These are phyloP conservation scores for Propithecus deckenii DNA, from an alignment of 2,797 vertebrate species.

Conservation along the genomic window DNA sequence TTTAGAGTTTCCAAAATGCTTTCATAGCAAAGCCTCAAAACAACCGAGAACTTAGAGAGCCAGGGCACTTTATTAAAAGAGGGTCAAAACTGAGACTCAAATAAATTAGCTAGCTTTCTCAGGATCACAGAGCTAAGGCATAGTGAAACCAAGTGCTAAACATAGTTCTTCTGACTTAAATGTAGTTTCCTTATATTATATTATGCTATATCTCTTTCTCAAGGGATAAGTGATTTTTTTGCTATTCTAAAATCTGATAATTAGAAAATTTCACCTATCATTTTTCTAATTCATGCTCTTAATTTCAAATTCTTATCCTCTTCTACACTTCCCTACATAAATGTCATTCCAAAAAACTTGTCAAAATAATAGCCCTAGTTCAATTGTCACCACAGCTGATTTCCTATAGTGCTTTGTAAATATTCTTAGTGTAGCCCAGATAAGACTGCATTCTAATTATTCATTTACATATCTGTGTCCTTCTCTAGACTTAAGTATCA, in stretches of 20 bases:
- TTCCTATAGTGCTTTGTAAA: background rate
- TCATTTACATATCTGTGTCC: background rate
- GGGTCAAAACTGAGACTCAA: slow-evolving; percentile 16
- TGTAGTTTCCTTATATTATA: background rate
- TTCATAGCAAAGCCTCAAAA: slow-evolving; percentile 35
- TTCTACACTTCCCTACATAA: background rate
- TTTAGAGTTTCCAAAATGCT: slow-evolving; percentile 34
- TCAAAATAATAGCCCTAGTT: slow-evolving; percentile 2
- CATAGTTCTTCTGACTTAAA: background rate
- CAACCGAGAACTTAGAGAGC: background rate
- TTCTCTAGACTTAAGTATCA: background rate
- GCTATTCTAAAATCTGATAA: slow-evolving; percentile 37
- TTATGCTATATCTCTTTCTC: background rate
- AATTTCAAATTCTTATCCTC: slow-evolving; percentile 33
- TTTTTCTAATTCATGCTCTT: slow-evolving; percentile 34
- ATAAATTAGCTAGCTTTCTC: background rate
- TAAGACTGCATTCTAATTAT: background rate
- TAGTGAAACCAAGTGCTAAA: slow-evolving; percentile 33
- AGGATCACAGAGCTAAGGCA: slow-evolving; percentile 4
- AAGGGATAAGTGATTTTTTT: slow-evolving; percentile 14
- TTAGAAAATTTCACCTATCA: slow-evolving; percentile 14
- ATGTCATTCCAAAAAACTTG: background rate
- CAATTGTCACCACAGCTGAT: background rate
- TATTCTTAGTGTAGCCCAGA: background rate
- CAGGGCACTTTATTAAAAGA: slow-evolving; percentile 24